phyloP scores from a whole-genome alignment of 1,140 invertebrate genomes.

The Anthonomus grandis region DNA sequence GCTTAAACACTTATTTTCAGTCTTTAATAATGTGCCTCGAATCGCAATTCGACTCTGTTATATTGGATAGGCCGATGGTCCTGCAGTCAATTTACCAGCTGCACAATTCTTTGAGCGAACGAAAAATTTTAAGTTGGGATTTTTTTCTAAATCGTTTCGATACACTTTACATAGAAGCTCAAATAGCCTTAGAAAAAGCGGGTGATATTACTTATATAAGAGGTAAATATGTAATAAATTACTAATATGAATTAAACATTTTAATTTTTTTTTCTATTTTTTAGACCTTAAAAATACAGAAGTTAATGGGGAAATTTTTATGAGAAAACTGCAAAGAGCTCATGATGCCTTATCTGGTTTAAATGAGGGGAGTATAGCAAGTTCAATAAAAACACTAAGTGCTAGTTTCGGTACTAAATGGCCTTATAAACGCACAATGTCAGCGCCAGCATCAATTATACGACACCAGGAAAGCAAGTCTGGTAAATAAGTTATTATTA shows the following conservation, averaged over 20 bases:
- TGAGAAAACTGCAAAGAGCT: slow-evolving; percentile 84
- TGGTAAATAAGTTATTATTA: too few relatives aligned
- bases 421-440: slow-evolving; percentile 93
- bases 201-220: slow-evolving; percentile 78
- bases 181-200: slow-evolving; percentile 81
- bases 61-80: slow-evolving; percentile 94
- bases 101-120: slow-evolving; percentile 87
- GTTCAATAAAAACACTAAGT: slow-evolving; percentile 76
- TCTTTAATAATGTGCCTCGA: slow-evolving; percentile 83
- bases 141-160: slow-evolving; percentile 98
- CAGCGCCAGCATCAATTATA: slow-evolving; percentile 79
- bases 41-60: slow-evolving; percentile 91
- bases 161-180: slow-evolving; percentile 91
- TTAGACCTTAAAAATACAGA: slow-evolving; percentile 88
- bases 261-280: slow-evolving; percentile 21
- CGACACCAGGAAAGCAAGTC: slow-evolving; percentile 68
- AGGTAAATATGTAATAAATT: too few relatives aligned
- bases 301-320: slow-evolving; percentile 81
- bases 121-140: slow-evolving; percentile 92
- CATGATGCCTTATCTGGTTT: slow-evolving; percentile 78
- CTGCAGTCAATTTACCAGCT: slow-evolving; percentile 95
- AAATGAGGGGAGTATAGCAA: slow-evolving; percentile 58
- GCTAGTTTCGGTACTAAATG: slow-evolving; percentile 90
- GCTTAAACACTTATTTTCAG: slow-evolving; percentile 52
- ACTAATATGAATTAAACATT: neutral